Evolutionary conservation across 2,113 vertebrate genomes (phyloP), one percentile per base, ranked within the genome.

Genomic region (Burhinus bistriatus): DNA sequence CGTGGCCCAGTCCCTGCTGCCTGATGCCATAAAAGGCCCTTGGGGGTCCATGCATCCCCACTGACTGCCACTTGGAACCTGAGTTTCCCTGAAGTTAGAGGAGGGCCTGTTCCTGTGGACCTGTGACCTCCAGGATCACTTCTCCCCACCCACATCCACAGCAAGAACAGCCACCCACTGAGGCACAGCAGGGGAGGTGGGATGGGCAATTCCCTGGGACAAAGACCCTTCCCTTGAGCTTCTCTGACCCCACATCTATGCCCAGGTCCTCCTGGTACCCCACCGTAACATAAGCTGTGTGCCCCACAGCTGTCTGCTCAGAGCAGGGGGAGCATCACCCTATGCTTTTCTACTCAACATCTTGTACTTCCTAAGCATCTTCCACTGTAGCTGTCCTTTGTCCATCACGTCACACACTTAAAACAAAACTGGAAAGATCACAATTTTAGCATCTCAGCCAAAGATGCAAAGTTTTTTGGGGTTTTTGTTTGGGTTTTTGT

Each of bases 21-120:
- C 34, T 51, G 29, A 32, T 51, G 17, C 34, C 32, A 51, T 40
- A 49, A 61, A 76, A 78, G 12, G 12, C 9, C 54, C 15, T 81
- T 73, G 15, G 3, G 49, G 42, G n/a, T 55, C 89, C 11, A 9
- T 0, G 1, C 2, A 0, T 13, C 36, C 25, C 79, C 11, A 32
- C 1, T 40, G 26, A 25, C 55, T 64, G 45, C 27, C 27, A 44
- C 38, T 7, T 47, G 12, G n/a, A 36, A 73, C 44, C 44, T 30
- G 52, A 1, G 3, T 54, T 82, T 71, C 36, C 36, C 65, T 12
- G 2, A 40, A 25, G 10, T 38, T 18, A 78, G 27, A 76, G 34
- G 8, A 57, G 10, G 11, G 44, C 21, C 44, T 29, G 15, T 18
- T 91, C 36, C 44, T 70, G 42, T 29, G 13, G 25, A 42, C n/a